Conservation (phyloP, 2,888 invertebrate species). For the Nysson spinosus region DNA sequence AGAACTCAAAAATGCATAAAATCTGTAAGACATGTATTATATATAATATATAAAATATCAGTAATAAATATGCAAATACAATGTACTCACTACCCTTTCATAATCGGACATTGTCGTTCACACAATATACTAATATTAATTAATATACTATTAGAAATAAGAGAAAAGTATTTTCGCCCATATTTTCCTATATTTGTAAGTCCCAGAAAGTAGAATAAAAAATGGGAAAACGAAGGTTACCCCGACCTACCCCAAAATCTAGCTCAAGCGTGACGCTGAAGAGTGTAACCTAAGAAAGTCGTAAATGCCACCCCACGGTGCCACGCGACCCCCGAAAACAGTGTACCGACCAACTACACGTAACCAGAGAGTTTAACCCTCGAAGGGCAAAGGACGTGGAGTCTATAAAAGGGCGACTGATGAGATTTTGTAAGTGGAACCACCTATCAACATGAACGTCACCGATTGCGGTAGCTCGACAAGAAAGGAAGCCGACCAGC, state of each 20-base stretch:
- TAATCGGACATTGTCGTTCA: too few relatives aligned
- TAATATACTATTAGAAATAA: too few relatives aligned
- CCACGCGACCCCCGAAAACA: conserved; percentile 50
- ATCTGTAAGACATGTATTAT: too few relatives aligned
- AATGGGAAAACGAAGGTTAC: too few relatives aligned
- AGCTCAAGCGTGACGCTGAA: conserved; percentile 8
- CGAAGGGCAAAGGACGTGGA: conserved; percentile 8
- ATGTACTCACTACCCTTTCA: too few relatives aligned
- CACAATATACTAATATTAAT: too few relatives aligned
- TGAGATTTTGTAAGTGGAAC: conserved; percentile 43
- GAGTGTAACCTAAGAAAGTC: conserved; percentile 49
- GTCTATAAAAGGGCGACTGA: conserved; percentile 34
- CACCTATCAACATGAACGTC: conserved; percentile 32
- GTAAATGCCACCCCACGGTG: conserved; percentile 49
- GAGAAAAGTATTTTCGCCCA: too few relatives aligned
- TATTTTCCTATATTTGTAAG: too few relatives aligned
- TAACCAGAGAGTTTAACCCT: conserved; percentile 27
- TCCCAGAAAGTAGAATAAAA: too few relatives aligned
- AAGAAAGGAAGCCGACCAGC: conserved; percentile 38
- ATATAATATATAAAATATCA: too few relatives aligned
- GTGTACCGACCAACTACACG: conserved; percentile 12
- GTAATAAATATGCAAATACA: too few relatives aligned
- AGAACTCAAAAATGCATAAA: too few relatives aligned
- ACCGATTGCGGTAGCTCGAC: conserved; percentile 25
- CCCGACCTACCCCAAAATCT: conserved; percentile 38